Percentiles rank a stretch among this genome's conserved stretches.
These are phyloP conservation scores for Pristionchus maxplancki DNA, from an alignment of 2,888 invertebrate species.

Conservation along the genomic window DNA sequence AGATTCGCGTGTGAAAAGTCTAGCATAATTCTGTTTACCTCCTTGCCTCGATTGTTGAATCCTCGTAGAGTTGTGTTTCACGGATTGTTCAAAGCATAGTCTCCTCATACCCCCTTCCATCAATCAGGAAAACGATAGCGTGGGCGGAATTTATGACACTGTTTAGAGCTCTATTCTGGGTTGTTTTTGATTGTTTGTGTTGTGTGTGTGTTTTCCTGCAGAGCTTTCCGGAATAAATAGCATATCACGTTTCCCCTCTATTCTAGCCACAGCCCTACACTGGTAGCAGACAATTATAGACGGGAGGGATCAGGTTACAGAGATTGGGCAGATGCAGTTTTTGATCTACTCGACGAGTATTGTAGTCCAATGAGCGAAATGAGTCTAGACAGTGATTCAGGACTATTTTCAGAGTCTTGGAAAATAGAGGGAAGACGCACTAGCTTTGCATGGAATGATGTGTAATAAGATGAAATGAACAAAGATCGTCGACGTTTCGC, in stretches of 20 bases:
- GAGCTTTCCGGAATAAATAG: background rate
- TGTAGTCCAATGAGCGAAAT: background rate
- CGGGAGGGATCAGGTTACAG: background rate
- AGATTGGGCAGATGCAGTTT: background rate
- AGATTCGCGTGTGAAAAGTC: background rate
- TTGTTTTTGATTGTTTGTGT: background rate
- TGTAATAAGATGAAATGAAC: too few relatives aligned
- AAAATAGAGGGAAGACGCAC: too few relatives aligned
- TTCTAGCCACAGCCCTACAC: background rate
- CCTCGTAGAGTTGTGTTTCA: background rate
- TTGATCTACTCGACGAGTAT: background rate
- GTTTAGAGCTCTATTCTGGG: background rate
- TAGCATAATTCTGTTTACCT: background rate
- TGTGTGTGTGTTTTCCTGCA: background rate
- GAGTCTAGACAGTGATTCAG: too few relatives aligned
- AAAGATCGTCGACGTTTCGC: too few relatives aligned
- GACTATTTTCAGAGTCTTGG: too few relatives aligned
- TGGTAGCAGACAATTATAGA: background rate
- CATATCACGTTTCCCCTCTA: background rate
- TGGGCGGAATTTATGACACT: too few relatives aligned
- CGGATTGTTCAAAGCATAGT: background rate
- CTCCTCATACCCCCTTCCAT: background rate
- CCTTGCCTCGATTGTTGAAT: constrained; percentile 14
- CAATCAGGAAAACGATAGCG: too few relatives aligned
- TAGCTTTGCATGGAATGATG: too few relatives aligned